phyloP scores from a whole-genome alignment of 1,140 invertebrate species.

The Drosophila truncata region DNA sequence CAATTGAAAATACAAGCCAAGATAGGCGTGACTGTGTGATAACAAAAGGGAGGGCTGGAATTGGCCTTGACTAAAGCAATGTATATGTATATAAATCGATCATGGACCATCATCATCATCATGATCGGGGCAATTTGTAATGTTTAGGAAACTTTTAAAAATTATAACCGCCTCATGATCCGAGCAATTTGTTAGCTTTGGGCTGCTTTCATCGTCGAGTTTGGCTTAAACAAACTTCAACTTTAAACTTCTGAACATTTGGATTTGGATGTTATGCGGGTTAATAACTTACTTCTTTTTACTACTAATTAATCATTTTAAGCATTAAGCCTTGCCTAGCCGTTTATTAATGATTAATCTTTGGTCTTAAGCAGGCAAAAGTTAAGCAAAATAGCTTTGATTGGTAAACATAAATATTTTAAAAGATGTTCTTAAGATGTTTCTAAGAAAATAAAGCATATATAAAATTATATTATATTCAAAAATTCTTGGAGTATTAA shows the following conservation, averaged over 20 bases:
- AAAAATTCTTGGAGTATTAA: background rate
- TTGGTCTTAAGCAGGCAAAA: background rate
- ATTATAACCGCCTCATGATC: constrained; percentile 27
- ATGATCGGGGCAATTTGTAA: constrained; percentile 52
- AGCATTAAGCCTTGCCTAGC: background rate
- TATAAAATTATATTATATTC: no score
- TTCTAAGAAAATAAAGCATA: no score
- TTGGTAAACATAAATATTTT: background rate
- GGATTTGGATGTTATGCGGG: constrained; percentile 24
- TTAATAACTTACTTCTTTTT: constrained; percentile 18
- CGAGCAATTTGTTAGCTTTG: constrained; percentile 34
- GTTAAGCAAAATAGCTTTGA: background rate
- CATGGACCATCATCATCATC: constrained; percentile 27
- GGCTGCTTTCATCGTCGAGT: constrained; percentile 31
- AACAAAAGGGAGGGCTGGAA: constrained; percentile 33
- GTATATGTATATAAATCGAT: constrained; percentile 6
- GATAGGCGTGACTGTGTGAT: constrained; percentile 55
- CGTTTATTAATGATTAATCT: constrained; percentile 2
- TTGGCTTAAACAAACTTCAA: constrained; percentile 17
- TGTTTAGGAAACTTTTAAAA: constrained; percentile 33
- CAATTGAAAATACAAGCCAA: constrained; percentile 40
- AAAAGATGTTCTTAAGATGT: background rate
- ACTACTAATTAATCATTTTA: constrained; percentile 25
- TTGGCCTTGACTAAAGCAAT: constrained; percentile 42
- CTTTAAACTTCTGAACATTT: constrained; percentile 4